A percentile compares a stretch with the other conserved stretches of the same genome.
phyloP scores from a whole-genome alignment of 2,797 vertebrate genomes.

The Bucorvus abyssinicus region DNA sequence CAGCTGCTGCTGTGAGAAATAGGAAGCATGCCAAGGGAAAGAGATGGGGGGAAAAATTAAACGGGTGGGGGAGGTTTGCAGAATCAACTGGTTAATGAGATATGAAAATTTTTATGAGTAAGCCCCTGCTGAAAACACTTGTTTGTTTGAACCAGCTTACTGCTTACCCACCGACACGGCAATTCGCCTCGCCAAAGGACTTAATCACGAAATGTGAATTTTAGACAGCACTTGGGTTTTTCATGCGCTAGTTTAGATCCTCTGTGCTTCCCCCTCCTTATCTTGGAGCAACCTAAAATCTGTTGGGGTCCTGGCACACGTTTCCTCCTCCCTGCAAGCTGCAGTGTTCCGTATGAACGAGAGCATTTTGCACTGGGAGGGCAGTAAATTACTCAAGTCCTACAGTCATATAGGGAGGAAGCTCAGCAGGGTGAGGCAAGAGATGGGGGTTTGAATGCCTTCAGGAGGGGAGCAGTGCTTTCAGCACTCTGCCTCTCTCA shows the following conservation, averaged over 20 bases:
- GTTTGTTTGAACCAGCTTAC: constrained; percentile 33
- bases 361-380: background rate
- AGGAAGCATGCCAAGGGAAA: constrained; percentile 76
- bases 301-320: background rate
- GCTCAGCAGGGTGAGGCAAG: background rate
- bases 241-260: background rate
- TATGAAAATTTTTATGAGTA: constrained; percentile 49
- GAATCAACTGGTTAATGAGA: constrained; percentile 71
- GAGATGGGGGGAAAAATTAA: constrained; percentile 59
- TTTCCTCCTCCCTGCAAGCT: background rate
- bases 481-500: background rate
- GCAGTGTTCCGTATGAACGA: background rate
- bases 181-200: background rate
- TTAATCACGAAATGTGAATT: background rate
- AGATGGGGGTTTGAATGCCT: background rate
- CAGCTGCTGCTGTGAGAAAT: constrained; percentile 81
- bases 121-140: constrained; percentile 41
- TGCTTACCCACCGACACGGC: background rate
- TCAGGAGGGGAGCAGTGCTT: background rate
- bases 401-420: fast-evolving
- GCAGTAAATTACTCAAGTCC: background rate
- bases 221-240: background rate
- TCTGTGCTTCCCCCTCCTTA: background rate
- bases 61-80: constrained; percentile 53
- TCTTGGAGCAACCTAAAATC: background rate